These are phyloP conservation scores for Andrena flavipes DNA, from an alignment of 2,888 invertebrate genomes.

Conservation along the genomic window DNA sequence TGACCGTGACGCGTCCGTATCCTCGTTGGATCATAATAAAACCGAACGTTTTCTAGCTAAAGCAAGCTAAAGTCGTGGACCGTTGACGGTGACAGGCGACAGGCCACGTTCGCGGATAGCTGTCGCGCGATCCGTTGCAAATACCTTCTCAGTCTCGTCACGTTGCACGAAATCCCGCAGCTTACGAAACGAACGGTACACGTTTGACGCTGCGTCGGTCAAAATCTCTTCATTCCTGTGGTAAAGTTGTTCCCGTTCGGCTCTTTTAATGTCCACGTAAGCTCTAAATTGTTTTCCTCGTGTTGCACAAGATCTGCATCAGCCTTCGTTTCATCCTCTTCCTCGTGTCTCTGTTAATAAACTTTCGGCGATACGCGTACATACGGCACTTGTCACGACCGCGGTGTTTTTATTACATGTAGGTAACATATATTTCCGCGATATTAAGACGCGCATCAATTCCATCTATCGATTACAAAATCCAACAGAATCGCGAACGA, in stretches of 20 bases:
- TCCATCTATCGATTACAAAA: not conserved
- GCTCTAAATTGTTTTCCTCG: not conserved
- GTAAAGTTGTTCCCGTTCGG: not conserved
- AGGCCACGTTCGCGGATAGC: not conserved
- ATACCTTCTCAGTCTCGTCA: conserved; percentile 36
- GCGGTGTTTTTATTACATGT: not conserved
- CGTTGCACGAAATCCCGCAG: conserved; percentile 40
- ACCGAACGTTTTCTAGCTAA: not conserved
- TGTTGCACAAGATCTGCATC: not conserved
- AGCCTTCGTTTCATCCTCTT: not conserved
- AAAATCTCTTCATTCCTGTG: conserved; percentile 21
- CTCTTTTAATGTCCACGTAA: not conserved
- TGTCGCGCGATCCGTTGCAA: conserved; percentile 3
- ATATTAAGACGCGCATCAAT: not conserved
- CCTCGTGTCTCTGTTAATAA: not conserved
- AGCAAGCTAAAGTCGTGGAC: not conserved
- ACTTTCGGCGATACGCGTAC: not conserved
- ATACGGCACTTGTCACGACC: not conserved
- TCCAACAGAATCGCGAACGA: not conserved
- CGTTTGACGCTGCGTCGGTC: not conserved
- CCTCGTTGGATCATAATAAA: not conserved
- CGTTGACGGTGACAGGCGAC: conserved; percentile 15
- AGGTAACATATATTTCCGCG: not conserved
- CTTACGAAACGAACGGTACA: conserved; percentile 39
- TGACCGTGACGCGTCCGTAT: not conserved